Conservation (phyloP, 2,888 invertebrate species). For the Ophioninae sp. region DNA sequence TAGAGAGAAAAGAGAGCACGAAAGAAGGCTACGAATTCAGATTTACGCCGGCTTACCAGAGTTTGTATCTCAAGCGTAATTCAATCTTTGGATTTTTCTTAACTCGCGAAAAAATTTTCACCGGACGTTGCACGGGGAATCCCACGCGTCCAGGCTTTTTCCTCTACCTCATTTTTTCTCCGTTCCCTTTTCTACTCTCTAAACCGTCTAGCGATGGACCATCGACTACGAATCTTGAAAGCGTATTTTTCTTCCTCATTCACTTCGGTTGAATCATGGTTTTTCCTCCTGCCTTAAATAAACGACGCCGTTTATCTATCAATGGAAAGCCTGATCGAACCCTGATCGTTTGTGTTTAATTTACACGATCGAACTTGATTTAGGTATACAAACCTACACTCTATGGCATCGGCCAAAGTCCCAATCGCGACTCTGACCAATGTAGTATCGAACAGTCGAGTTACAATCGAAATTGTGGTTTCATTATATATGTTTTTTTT, state of each 20-base stretch:
- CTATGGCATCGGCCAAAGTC: constrained; percentile 72
- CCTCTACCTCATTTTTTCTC: background rate
- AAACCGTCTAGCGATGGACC: constrained; percentile 59
- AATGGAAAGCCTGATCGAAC: constrained; percentile 73
- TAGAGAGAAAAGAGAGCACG: background rate
- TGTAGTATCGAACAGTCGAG: constrained; percentile 75
- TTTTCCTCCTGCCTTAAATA: constrained; percentile 60
- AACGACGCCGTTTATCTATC: constrained; percentile 60
- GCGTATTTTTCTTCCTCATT: constrained; percentile 7
- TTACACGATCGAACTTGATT: constrained; percentile 75
- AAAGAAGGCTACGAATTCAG: background rate
- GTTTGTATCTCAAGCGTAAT: too few species aligned
- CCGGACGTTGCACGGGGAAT: too few species aligned
- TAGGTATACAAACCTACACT: constrained; percentile 73
- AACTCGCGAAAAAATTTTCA: too few species aligned
- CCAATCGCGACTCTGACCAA: constrained; percentile 70
- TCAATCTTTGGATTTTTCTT: too few species aligned
- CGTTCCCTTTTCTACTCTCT: constrained; percentile 35
- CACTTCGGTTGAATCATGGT: background rate
- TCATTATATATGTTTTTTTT: constrained; percentile 62
- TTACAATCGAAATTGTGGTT: constrained; percentile 73
- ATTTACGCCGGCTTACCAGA: background rate
- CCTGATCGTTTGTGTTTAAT: constrained; percentile 72
- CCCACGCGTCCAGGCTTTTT: too few species aligned
- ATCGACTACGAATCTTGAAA: constrained; percentile 58